Conservation (phyloP, 92 coral and sea anemone species). For the Virgularia gustaviana region DNA sequence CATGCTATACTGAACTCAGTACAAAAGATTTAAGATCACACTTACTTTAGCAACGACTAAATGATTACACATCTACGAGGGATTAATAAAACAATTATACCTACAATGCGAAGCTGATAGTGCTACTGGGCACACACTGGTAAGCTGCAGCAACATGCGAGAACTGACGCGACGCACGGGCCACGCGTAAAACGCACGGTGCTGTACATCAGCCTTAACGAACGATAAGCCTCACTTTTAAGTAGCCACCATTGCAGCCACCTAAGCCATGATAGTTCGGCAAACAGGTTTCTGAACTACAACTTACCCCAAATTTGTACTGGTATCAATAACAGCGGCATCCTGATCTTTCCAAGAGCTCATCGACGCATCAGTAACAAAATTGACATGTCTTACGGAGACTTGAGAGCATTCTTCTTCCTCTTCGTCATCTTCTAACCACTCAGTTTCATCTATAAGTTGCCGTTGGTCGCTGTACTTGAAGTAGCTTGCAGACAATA, state of each 20-base stretch:
- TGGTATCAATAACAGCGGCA: constrained; percentile 52
- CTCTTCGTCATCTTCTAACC: constrained; percentile 50
- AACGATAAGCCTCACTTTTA: too few relatives aligned
- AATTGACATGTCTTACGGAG: constrained; percentile 69
- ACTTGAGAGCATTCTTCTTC: constrained; percentile 63
- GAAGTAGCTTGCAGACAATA: constrained; percentile 21
- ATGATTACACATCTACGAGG: too few relatives aligned
- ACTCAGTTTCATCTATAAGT: constrained; percentile 41
- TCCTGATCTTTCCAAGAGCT: constrained; percentile 94
- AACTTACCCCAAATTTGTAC: constrained; percentile 70
- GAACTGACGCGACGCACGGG: too few relatives aligned
- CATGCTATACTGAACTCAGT: too few relatives aligned
- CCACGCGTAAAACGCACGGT: too few relatives aligned
- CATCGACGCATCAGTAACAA: constrained; percentile 84
- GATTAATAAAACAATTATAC: too few relatives aligned
- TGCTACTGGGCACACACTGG: too few relatives aligned
- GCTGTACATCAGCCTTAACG: too few relatives aligned
- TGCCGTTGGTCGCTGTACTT: constrained; percentile 38
- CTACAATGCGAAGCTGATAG: too few relatives aligned
- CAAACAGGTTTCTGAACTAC: not conserved
- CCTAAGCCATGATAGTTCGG: constrained; percentile 13
- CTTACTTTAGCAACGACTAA: too few relatives aligned
- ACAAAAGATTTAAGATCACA: too few relatives aligned
- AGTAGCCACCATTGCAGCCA: not conserved
- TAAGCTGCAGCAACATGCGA: too few relatives aligned